phyloP scores from a whole-genome alignment of 2,888 invertebrate species.

The Calliscelio sp. region DNA sequence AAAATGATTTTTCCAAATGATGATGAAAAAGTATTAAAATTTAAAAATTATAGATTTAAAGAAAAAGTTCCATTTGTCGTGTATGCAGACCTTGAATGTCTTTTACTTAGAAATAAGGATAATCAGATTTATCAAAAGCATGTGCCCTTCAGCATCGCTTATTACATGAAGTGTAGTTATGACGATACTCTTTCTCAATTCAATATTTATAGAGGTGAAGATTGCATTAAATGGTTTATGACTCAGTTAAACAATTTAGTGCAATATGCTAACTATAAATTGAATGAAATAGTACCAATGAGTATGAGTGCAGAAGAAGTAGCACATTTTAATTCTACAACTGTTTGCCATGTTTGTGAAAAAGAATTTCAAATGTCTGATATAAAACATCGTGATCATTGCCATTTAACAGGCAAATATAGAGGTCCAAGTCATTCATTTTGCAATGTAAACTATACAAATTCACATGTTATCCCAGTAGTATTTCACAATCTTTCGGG shows the following conservation, averaged over 20 bases:
- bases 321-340: not conserved
- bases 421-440: conserved; percentile 65
- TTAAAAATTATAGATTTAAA: conserved; percentile 31
- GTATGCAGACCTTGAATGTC: conserved; percentile 22
- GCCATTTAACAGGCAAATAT: conserved; percentile 49
- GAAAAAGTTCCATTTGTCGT: conserved; percentile 28
- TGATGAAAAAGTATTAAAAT: conserved; percentile 25
- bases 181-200: conserved; percentile 13
- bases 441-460: conserved; percentile 80
- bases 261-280: not conserved
- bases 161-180: conserved; percentile 38
- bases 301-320: not conserved
- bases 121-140: conserved; percentile 29
- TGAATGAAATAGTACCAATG: conserved; percentile 9
- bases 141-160: conserved; percentile 22
- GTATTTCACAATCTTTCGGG: conserved; percentile 76
- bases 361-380: conserved; percentile 8
- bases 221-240: conserved; percentile 35
- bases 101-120: not conserved
- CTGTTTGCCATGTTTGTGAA: conserved; percentile 53
- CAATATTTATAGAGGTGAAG: not conserved
- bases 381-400: conserved; percentile 52
- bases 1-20: conserved; percentile 38
- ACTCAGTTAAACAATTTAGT: conserved; percentile 13
- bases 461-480: conserved; percentile 75